Evolutionary conservation across 2,888 invertebrate species (phyloP).

Genomic region (Nemotelus pantherinus): DNA sequence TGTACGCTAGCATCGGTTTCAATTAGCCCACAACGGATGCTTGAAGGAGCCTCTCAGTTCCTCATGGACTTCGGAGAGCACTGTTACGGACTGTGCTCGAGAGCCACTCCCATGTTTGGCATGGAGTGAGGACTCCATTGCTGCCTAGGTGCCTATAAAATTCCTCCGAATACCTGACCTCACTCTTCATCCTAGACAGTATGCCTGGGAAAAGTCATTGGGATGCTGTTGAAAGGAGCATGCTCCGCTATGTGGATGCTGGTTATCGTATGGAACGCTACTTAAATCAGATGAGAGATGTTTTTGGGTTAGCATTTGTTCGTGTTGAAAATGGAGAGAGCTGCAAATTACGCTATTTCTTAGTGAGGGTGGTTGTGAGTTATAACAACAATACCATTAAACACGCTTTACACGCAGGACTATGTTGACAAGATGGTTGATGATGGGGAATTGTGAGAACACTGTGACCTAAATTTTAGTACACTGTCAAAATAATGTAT

Average conservation of each 20-base stretch:
- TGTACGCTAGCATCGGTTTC: background rate
- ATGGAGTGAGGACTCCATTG: conserved; percentile 7
- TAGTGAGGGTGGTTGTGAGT: conserved; percentile 3
- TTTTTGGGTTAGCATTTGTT: conserved; percentile 4
- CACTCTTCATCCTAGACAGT: conserved; percentile 17
- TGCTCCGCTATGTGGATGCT: conserved; percentile 20
- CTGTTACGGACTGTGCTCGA: background rate
- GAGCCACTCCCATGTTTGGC: conserved; percentile 35
- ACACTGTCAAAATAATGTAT: conserved; percentile 1
- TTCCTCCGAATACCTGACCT: conserved; percentile 15
- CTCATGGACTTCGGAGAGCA: background rate
- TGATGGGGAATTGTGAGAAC: conserved; percentile 5
- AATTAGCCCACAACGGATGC: conserved; percentile 20
- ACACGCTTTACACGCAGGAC: conserved; percentile 3
- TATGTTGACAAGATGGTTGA: background rate
- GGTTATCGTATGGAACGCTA: background rate
- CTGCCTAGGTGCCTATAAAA: background rate
- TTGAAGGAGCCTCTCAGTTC: background rate
- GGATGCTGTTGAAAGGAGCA: conserved; percentile 28
- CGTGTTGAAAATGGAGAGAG: background rate
- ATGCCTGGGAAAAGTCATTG: conserved; percentile 34
- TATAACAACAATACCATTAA: background rate
- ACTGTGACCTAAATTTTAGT: conserved; percentile 25
- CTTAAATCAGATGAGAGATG: background rate
- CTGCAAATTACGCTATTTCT: background rate